Percentiles rank a stretch among this genome's conserved stretches.
These are phyloP conservation scores for Zaprionus lineosus DNA, from an alignment of 2,888 invertebrate genomes.

Conservation along the genomic window DNA sequence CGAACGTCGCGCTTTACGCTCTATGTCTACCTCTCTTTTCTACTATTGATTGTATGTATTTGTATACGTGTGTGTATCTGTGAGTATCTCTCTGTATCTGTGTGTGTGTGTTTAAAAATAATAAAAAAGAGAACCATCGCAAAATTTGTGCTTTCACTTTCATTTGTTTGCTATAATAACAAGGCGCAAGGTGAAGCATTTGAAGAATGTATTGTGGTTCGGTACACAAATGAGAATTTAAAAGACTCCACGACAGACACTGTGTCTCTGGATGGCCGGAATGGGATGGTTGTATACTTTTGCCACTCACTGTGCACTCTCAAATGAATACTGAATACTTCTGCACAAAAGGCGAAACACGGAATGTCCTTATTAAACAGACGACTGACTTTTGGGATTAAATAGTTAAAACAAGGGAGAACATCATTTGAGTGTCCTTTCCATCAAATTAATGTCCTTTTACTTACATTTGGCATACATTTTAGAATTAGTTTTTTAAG, in stretches of 20 bases:
- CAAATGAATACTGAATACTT: too few relatives aligned
- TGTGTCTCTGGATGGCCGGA: too few relatives aligned
- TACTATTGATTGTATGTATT: conserved; percentile 6
- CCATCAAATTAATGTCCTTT: too few relatives aligned
- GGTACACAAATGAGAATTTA: conserved; percentile 60
- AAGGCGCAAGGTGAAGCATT: conserved; percentile 67
- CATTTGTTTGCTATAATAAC: conserved; percentile 76
- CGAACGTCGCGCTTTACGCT: conserved; percentile 54
- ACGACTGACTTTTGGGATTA: too few relatives aligned
- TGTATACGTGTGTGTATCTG: conserved; percentile 13
- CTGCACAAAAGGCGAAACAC: too few relatives aligned
- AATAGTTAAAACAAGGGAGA: too few relatives aligned
- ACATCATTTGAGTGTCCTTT: too few relatives aligned
- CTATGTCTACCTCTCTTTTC: conserved; percentile 11
- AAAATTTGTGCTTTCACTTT: conserved; percentile 77
- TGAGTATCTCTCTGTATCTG: conserved; percentile 19
- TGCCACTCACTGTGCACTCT: too few relatives aligned
- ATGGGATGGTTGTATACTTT: conserved; percentile 14
- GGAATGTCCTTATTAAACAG: too few relatives aligned
- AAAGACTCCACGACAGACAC: too few relatives aligned
- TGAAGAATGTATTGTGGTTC: conserved; percentile 68
- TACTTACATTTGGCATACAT: too few relatives aligned
- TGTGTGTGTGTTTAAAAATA: conserved; percentile 34
- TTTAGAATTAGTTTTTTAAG: too few relatives aligned
- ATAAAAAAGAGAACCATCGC: conserved; percentile 60